phyloP scores from a whole-genome alignment of 1,140 invertebrate genomes.

The Thereuonema tuberculata region DNA sequence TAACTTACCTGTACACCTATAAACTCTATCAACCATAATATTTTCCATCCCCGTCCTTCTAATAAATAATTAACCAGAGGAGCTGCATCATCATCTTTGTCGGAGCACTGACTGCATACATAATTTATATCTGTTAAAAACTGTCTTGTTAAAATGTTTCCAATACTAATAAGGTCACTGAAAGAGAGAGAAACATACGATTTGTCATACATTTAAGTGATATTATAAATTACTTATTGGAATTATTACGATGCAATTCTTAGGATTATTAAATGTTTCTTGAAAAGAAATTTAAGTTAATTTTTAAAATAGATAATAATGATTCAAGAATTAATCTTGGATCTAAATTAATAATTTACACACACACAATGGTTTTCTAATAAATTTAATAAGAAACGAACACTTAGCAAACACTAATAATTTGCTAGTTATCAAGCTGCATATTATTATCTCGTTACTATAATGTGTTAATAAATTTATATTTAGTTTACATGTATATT shows the following conservation, averaged over 20 bases:
- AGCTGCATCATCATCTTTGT: background rate
- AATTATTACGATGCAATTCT: too few relatives aligned
- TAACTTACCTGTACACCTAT: background rate
- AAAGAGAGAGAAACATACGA: background rate
- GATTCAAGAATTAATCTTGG: background rate
- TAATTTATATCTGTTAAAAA: background rate
- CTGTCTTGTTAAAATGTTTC: background rate
- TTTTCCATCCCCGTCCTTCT: background rate
- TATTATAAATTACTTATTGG: too few relatives aligned
- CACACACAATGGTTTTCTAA: background rate
- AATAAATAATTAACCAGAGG: background rate
- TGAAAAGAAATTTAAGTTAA: background rate
- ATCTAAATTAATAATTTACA: background rate
- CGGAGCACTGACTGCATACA: background rate
- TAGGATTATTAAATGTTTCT: too few relatives aligned
- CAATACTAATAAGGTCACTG: background rate
- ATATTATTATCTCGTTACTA: background rate
- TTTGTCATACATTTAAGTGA: too few relatives aligned
- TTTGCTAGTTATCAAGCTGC: background rate
- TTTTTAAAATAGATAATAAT: background rate
- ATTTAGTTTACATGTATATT: background rate
- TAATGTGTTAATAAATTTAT: background rate
- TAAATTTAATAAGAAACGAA: too few relatives aligned
- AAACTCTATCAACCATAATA: background rate
- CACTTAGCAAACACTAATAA: background rate